A percentile compares a stretch with the other conserved stretches of the same genome.
phyloP scores from a whole-genome alignment of 2,888 invertebrate species.

The Tetragonula carbonaria region DNA sequence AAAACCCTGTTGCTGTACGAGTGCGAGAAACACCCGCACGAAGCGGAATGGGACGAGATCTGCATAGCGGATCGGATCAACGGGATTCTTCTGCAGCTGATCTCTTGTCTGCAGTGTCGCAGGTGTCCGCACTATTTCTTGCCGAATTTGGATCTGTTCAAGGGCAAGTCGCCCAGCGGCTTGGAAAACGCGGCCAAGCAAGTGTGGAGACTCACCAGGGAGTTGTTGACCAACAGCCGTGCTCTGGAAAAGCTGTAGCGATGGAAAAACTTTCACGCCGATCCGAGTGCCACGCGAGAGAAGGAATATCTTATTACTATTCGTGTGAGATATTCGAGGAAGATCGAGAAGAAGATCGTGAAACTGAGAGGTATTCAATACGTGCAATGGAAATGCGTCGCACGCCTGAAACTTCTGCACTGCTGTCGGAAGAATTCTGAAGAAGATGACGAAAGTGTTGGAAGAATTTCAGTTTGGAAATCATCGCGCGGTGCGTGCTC shows the following conservation, averaged over 20 bases:
- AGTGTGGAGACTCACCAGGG: conserved; percentile 95
- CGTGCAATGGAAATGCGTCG: not conserved
- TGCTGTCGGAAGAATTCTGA: not conserved
- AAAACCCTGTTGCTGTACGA: conserved; percentile 96
- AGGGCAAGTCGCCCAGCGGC: conserved; percentile 94
- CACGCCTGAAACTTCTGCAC: not conserved
- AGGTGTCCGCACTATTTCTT: conserved; percentile 98
- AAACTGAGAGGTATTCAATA: no score
- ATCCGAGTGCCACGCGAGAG: not conserved
- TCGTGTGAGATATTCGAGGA: no score
- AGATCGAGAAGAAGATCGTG: not conserved
- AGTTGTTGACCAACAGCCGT: conserved; percentile 95
- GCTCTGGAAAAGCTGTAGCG: conserved; percentile 95
- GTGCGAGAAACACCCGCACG: conserved; percentile 97
- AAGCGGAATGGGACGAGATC: conserved; percentile 97
- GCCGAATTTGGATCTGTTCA: conserved; percentile 96
- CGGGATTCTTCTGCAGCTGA: conserved; percentile 96
- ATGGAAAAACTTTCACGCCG: not conserved
- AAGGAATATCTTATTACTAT: not conserved
- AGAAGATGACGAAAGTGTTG: not conserved
- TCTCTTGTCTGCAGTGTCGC: conserved; percentile 97
- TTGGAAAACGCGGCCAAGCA: conserved; percentile 97
- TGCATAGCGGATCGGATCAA: conserved; percentile 96
- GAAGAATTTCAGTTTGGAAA: conserved; percentile 5
- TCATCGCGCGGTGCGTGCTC: conserved; percentile 57